Evolutionary conservation across 2,797 vertebrate species (phyloP).

Genomic region (Syngnathus acus): DNA sequence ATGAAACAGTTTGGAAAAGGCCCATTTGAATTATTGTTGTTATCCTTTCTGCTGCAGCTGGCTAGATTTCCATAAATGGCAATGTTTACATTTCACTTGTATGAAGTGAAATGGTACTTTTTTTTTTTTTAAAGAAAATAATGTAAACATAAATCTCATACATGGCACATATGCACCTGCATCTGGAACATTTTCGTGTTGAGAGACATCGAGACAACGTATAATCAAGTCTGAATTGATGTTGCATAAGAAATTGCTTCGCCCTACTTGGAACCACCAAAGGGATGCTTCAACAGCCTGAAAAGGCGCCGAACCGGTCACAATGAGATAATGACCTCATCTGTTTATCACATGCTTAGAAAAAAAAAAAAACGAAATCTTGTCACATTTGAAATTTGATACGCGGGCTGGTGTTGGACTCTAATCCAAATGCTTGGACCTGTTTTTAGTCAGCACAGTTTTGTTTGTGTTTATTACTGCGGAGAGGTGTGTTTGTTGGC

Average conservation of each 20-base stretch:
- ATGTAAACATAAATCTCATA: not conserved
- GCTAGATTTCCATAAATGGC: not conserved
- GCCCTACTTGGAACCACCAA: not conserved
- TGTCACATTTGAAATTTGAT: not conserved
- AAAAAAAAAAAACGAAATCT: not conserved
- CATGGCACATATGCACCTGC: not conserved
- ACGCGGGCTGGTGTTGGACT: too few species aligned
- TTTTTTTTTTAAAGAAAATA: not conserved
- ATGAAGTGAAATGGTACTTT: not conserved
- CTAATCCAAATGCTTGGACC: not conserved
- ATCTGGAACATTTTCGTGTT: not conserved
- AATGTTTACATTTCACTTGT: not conserved
- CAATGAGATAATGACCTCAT: not conserved
- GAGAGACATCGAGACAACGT: not conserved
- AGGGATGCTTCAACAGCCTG: not conserved
- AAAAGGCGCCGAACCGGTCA: not conserved
- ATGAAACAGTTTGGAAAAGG: not conserved
- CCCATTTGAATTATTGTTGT: not conserved
- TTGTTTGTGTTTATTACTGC: conserved; percentile 14
- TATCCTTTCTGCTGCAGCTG: not conserved
- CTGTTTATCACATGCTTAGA: not conserved
- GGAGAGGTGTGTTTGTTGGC: conserved; percentile 33
- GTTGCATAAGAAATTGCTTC: not conserved
- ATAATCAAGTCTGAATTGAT: not conserved
- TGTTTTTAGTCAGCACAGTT: conserved; percentile 2